phyloP scores from a whole-genome alignment of 2,797 vertebrate genomes.

The Tragopan temminckii region DNA sequence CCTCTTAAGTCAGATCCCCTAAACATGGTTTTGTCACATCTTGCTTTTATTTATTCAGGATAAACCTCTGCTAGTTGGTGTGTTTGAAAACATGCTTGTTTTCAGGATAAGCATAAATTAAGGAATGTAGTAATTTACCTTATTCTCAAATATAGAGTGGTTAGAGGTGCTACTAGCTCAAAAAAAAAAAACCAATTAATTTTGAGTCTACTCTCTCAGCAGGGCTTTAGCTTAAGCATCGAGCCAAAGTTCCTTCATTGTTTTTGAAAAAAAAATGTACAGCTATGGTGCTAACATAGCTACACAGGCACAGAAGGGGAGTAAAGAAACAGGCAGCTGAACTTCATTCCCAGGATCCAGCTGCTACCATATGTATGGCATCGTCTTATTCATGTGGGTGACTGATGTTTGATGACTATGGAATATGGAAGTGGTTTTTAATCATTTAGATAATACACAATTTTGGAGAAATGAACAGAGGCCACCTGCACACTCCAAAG shows the following conservation, averaged over 20 bases:
- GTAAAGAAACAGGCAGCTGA: constrained; percentile 17
- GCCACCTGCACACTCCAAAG: not conserved
- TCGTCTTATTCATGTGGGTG: not conserved
- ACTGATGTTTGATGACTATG: constrained; percentile 31
- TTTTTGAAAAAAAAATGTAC: not conserved
- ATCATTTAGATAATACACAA: constrained; percentile 46
- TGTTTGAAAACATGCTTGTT: not conserved
- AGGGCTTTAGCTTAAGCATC: not conserved
- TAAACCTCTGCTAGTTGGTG: not conserved
- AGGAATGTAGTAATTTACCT: not conserved
- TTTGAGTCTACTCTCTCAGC: not conserved
- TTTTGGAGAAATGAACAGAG: constrained; percentile 17
- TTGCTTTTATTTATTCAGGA: not conserved
- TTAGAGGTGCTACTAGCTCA: not conserved
- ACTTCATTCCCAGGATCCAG: not conserved
- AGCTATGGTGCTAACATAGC: not conserved
- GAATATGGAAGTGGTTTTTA: constrained; percentile 42
- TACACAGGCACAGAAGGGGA: not conserved
- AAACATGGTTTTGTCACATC: not conserved
- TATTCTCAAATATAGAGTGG: not conserved
- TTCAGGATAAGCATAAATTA: not conserved
- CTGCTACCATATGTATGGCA: not conserved
- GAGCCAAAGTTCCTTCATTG: rapidly evolving
- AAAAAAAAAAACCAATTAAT: not conserved
- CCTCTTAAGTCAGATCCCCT: not conserved